Percentiles rank a stretch among this genome's conserved stretches.
Evolutionary conservation across 2,888 invertebrate genomes (phyloP).

Genomic region (Anorthoa munda): DNA sequence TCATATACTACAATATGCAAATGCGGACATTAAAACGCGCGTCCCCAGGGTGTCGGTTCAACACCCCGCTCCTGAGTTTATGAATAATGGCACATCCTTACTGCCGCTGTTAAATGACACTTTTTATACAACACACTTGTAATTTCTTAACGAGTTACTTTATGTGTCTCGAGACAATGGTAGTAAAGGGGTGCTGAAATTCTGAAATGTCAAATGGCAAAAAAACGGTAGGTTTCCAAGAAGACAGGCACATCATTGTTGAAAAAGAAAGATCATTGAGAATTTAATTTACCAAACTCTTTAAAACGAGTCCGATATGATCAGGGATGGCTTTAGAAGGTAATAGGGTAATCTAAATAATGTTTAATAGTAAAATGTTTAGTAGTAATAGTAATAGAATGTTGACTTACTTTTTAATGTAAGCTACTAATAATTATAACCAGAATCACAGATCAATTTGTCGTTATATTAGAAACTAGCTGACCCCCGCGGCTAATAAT

Average conservation of each 20-base stretch:
- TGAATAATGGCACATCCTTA: slow-evolving; percentile 85
- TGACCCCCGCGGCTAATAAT: too few relatives aligned
- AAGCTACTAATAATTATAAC: too few relatives aligned
- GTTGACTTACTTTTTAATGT: too few relatives aligned
- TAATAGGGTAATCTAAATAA: too few relatives aligned
- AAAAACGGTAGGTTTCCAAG: too few relatives aligned
- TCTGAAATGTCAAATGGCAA: not conserved
- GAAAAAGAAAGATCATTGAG: not conserved
- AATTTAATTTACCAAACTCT: not conserved
- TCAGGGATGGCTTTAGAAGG: too few relatives aligned
- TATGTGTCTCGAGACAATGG: slow-evolving; percentile 44
- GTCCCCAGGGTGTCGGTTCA: slow-evolving; percentile 79
- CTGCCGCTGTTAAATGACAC: slow-evolving; percentile 68
- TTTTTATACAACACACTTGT: slow-evolving; percentile 67
- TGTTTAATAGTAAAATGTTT: too few relatives aligned
- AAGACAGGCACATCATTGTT: not conserved
- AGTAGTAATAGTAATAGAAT: too few relatives aligned
- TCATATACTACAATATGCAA: slow-evolving; percentile 82
- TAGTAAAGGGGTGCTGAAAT: slow-evolving; percentile 24
- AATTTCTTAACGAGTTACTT: slow-evolving; percentile 65
- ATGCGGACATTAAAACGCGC: slow-evolving; percentile 84
- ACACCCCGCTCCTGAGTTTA: slow-evolving; percentile 79
- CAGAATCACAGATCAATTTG: too few relatives aligned
- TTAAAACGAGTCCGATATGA: too few relatives aligned
- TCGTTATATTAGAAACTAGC: not conserved